Base-by-base conservation (phyloP, 2,113 vertebrate species). In the Festucalex cinctus region DNA sequence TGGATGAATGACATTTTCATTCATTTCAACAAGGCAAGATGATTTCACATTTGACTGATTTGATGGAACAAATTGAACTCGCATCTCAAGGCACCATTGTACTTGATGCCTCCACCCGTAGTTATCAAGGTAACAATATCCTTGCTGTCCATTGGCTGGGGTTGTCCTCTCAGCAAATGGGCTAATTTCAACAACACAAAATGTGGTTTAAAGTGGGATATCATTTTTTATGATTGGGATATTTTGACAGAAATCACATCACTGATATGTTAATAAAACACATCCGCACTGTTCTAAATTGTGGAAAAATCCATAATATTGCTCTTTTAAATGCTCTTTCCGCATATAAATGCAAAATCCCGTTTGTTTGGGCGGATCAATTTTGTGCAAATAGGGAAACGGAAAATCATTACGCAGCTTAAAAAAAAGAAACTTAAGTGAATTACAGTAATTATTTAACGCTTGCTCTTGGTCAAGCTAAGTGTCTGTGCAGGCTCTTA, bases 361-460 rank as follows among this genome's bases (percentile, higher is more conserved):
- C 72, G 59, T 91, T 90, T 89, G 83, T 90, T 90, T 83, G 79
- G 82, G 14, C 69, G 82, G 81, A 90, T 87, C 79, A 83, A 88
- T 86, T 82, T 81, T 76, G 79, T 77, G 81, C 79, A 28, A 57
- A 79, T 83, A 67, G 78, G 83, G 77, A 85, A 83, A 83, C 68
- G 69, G 71, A 80, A 86, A 88, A 87, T 89, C 86, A 77, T 87
- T 86, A 87, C 68, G 65, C 73, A 78, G 80, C 83, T 87, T 86
- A 86, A 87, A 84, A 87, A 84, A 57, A 19, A 82, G 82, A 88
- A 90, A 84, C 79, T 78, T 68, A 86, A 88, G 87, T 88, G 81
- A 90, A 89, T 90, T 83, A 85, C 83, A 85, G 86, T 85, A 89
- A 90, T 88, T 88, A 86, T 90, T 91, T 90, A 90, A 88, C 88